Evolutionary conservation across 2,797 vertebrate species (phyloP).

Genomic region (Acipenser ruthenus): DNA sequence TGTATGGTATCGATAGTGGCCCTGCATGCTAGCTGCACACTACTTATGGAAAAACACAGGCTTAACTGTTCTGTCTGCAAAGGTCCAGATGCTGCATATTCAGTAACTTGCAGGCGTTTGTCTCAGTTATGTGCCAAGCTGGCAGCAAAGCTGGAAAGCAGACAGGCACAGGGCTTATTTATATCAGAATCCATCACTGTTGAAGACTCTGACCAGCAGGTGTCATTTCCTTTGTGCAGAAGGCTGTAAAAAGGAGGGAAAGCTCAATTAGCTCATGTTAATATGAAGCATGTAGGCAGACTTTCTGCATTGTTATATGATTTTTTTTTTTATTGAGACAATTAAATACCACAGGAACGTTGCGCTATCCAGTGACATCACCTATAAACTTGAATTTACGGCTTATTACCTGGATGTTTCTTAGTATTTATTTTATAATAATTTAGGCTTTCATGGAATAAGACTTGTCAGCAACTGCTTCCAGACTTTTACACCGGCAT

Average conservation of each 20-base stretch:
- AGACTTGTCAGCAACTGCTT: neutral
- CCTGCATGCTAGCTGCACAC: constrained; percentile 15
- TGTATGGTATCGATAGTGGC: too few relatives aligned
- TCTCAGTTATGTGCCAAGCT: constrained; percentile 15
- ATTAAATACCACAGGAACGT: neutral
- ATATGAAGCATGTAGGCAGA: neutral
- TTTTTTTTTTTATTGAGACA: neutral
- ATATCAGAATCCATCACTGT: neutral
- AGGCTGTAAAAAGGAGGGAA: neutral
- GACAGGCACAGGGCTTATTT: constrained; percentile 7
- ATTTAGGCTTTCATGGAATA: neutral
- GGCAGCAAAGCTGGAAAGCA: constrained; percentile 4
- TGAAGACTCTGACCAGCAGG: constrained; percentile 7
- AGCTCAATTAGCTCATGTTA: neutral
- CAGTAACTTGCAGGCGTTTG: constrained; percentile 4
- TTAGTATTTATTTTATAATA: neutral
- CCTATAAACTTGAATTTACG: neutral
- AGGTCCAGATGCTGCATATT: constrained; percentile 3
- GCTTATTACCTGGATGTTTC: neutral
- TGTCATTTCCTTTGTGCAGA: neutral
- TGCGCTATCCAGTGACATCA: neutral
- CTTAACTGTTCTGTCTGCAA: constrained; percentile 3
- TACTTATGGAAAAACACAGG: constrained; percentile 10
- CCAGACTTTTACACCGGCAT: neutral
- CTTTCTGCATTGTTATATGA: neutral